Percentiles rank a stretch among this genome's conserved stretches.
Conservation (phyloP, 2,113 vertebrate species). For the Osmerus eperlanus region DNA sequence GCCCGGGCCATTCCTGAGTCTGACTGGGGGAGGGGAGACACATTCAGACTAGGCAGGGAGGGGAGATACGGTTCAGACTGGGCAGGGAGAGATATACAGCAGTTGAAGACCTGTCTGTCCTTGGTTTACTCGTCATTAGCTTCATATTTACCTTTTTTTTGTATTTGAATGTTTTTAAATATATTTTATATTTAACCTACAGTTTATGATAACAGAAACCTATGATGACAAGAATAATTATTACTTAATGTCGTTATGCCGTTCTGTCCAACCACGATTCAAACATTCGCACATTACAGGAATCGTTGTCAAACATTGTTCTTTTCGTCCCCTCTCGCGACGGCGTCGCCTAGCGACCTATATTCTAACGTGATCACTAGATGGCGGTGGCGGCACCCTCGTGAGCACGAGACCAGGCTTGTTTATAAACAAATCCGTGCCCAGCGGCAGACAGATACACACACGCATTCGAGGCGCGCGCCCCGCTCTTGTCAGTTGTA, state of each 20-base stretch:
- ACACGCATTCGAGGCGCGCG: slow-evolving; percentile 7
- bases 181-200: too few relatives aligned
- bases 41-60: not conserved
- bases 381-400: slow-evolving; percentile 35
- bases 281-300: too few relatives aligned
- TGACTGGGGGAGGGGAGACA: slow-evolving; percentile 12
- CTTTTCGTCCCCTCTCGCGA: not conserved
- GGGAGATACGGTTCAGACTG: too few relatives aligned
- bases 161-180: too few relatives aligned
- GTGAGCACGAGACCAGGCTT: slow-evolving; percentile 44
- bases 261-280: too few relatives aligned
- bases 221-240: too few relatives aligned
- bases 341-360: slow-evolving; percentile 31
- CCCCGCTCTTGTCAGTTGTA: not conserved
- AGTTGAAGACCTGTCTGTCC: too few relatives aligned
- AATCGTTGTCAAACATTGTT: not conserved
- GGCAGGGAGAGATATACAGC: too few relatives aligned
- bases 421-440: slow-evolving; percentile 77
- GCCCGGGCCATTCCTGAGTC: slow-evolving; percentile 68
- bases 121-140: too few relatives aligned
- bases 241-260: too few relatives aligned
- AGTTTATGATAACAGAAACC: too few relatives aligned
- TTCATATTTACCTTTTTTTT: too few relatives aligned
- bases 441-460: slow-evolving; percentile 15
- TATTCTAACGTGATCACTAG: slow-evolving; percentile 35